Evolutionary conservation across 2,888 invertebrate species (phyloP).

Genomic region (Alentia gelatinosa): DNA sequence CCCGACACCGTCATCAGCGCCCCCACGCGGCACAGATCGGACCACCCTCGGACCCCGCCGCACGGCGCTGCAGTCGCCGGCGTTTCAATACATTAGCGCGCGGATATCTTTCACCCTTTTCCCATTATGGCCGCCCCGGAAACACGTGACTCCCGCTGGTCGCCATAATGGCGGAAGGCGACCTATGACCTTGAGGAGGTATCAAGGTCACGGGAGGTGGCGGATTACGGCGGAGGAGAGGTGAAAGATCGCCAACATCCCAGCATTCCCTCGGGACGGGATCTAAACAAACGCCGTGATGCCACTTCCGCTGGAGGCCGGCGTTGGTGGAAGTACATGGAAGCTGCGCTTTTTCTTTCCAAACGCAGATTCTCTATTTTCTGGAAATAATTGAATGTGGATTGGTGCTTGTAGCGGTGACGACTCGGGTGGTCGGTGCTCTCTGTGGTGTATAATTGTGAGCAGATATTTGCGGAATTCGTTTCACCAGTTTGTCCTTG

Average conservation of each 20-base stretch:
- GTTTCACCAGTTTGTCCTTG: no score
- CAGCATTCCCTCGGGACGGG: neutral
- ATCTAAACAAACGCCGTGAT: slow-evolving; percentile 31
- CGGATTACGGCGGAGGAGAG: neutral
- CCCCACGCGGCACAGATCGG: neutral
- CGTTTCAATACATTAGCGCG: slow-evolving; percentile 29
- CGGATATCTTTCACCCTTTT: slow-evolving; percentile 9
- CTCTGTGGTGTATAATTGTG: neutral
- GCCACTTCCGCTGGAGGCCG: neutral
- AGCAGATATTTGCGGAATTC: no score
- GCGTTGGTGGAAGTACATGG: neutral
- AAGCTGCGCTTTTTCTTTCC: neutral
- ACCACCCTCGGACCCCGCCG: neutral
- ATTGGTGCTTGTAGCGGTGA: neutral
- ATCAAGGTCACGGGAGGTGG: neutral
- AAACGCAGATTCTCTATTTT: neutral
- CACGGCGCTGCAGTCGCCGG: neutral
- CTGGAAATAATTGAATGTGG: no score
- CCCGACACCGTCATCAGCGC: slow-evolving; percentile 16
- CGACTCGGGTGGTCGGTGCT: neutral
- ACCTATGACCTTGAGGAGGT: slow-evolving; percentile 15
- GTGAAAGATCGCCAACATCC: neutral
- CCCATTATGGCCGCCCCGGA: slow-evolving; percentile 1
- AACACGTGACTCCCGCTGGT: slow-evolving; percentile 42
- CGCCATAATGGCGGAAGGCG: neutral